Evolutionary conservation across 2,113 vertebrate species (phyloP), one percentile per base, ranked within the genome.

Genomic region (Archocentrus centrarchus): DNA sequence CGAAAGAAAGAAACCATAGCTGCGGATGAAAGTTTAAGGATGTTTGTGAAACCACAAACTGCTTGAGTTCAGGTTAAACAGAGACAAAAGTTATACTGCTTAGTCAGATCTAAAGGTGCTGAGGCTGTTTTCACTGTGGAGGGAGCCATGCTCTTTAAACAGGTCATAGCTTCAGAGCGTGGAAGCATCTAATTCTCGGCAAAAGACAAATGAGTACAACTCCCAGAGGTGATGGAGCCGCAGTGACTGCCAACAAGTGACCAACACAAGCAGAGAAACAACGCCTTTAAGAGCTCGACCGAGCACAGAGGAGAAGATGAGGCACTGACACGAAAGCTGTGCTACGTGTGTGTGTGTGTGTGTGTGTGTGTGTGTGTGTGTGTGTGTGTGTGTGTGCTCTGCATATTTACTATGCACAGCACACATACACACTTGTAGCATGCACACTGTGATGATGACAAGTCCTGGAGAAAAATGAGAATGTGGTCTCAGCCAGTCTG

Each of bases 401-500:
- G 37, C 50, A 37, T 17, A 27, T 66, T 85, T 53, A 41, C 41
- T 5, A 76, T 30, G 61, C 7, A 24, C 9, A 15, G 5, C 27
- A 27, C 27, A 27, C 30, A 53, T 59, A 4, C 18, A 79, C 80
- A 78, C 59, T 55, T 22, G 27, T 24, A 79, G 13, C 22, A 76
- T 37, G 75, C 62, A 59, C 75, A 63, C 17, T 68, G 66, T 66
- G 22, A 59, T 57, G 63, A 84, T 86, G 77, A 88, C 79, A 78
- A 73, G 18, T 62, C 55, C 24, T 62, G 66, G 77, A 88, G 73
- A 78, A 82, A 85, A 83, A 82, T 22, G 22, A 55, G 80, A 30
- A 27, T 27, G 27, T 90, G 80, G 83, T 84, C 81, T 80, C 9
- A 9, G 57, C 81, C 86, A 81, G 79, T 86, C 85, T 75, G 80